Conservation (phyloP, 2,797 vertebrate species). For the Chaetodon trifasciatus region DNA sequence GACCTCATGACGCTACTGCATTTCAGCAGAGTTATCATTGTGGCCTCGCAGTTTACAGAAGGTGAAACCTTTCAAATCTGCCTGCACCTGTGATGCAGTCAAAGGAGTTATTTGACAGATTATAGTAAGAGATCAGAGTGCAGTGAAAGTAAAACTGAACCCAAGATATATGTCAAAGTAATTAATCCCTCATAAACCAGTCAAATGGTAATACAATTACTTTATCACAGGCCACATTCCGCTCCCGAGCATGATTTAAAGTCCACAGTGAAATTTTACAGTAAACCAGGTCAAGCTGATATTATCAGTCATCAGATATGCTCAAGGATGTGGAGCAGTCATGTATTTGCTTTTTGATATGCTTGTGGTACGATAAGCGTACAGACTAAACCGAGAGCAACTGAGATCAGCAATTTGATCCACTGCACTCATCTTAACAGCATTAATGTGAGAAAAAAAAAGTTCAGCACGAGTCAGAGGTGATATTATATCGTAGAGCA, state of each 20-base stretch:
- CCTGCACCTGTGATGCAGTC: background rate
- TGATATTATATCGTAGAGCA: background rate
- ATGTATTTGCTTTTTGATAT: slow-evolving; percentile 29
- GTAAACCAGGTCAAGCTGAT: background rate
- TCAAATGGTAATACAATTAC: background rate
- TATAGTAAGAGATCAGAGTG: background rate
- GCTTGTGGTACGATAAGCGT: background rate
- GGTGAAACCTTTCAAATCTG: background rate
- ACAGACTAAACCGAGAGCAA: background rate
- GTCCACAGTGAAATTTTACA: background rate
- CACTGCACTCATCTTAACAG: background rate
- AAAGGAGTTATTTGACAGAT: background rate
- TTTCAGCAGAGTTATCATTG: slow-evolving; percentile 4
- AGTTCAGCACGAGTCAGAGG: background rate
- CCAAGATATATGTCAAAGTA: background rate
- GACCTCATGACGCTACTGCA: slow-evolving; percentile 16
- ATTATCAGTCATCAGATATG: background rate
- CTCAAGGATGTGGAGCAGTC: slow-evolving; percentile 7
- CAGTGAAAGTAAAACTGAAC: background rate
- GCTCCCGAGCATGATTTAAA: background rate
- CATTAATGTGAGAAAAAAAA: background rate
- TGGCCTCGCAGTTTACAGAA: background rate
- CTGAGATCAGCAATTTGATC: background rate
- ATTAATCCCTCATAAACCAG: background rate
- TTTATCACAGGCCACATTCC: background rate